Evolutionary conservation across 2,113 vertebrate species (phyloP).

Genomic region (Cariama cristata): DNA sequence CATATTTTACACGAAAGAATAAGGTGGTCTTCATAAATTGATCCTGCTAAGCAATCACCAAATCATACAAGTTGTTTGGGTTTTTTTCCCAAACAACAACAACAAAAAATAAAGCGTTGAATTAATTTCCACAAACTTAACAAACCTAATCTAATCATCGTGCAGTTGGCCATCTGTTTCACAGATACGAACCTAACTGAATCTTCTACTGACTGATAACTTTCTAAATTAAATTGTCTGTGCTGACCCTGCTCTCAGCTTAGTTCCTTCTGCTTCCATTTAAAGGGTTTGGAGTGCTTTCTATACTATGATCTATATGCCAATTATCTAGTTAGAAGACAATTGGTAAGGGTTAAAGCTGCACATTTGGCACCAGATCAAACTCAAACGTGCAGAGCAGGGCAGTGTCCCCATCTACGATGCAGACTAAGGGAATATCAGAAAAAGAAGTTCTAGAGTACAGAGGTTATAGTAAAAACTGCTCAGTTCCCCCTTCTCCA

Average conservation of each 20-base stretch:
- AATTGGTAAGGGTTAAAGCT: background rate
- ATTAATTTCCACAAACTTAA: slow-evolving; percentile 75
- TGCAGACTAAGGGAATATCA: background rate
- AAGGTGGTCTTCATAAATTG: background rate
- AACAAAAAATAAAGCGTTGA: slow-evolving; percentile 65
- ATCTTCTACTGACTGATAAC: slow-evolving; percentile 61
- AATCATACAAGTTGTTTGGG: background rate
- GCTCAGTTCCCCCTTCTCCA: background rate
- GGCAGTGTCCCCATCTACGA: background rate
- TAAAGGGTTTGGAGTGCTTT: background rate
- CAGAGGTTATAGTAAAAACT: background rate
- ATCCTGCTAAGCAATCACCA: slow-evolving; percentile 22
- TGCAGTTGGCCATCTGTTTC: slow-evolving; percentile 75
- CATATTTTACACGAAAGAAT: slow-evolving; percentile 22
- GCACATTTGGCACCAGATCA: background rate
- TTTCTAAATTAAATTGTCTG: slow-evolving; percentile 64
- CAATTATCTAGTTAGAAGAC: background rate
- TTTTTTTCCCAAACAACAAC: background rate
- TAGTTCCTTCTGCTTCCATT: background rate
- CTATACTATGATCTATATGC: background rate
- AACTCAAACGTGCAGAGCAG: background rate
- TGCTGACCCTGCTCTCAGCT: slow-evolving; percentile 46
- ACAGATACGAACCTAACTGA: slow-evolving; percentile 65
- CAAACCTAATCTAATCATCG: slow-evolving; percentile 74
- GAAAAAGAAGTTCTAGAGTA: background rate